phyloP scores from a whole-genome alignment of 2,113 vertebrate species.

The Gambusia affinis region DNA sequence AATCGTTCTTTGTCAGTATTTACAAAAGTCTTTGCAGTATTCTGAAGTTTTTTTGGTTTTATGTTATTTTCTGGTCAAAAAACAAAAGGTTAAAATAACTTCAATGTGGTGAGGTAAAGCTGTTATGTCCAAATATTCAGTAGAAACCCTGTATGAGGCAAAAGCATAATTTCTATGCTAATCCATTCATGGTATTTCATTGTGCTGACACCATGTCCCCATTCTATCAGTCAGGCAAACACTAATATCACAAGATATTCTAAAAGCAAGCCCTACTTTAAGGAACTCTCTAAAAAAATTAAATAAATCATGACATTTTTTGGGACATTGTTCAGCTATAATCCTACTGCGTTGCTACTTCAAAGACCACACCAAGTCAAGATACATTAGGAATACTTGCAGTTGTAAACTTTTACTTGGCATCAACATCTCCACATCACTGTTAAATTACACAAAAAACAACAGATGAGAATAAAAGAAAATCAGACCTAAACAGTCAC shows the following conservation, averaged over 20 bases:
- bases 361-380: conserved; percentile 7
- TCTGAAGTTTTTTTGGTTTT: too few species aligned
- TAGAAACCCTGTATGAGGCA: conserved; percentile 29
- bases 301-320: neutral
- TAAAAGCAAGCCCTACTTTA: conserved; percentile 29
- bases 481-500: neutral
- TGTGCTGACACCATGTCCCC: conserved; percentile 58
- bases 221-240: conserved; percentile 59
- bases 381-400: conserved; percentile 26
- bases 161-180: conserved; percentile 34
- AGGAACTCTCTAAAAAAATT: conserved; percentile 9
- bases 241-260: conserved; percentile 34
- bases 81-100: too few species aligned
- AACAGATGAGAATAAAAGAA: neutral
- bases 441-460: conserved; percentile 9
- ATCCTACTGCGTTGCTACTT: conserved; percentile 9
- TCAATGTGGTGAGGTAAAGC: neutral
- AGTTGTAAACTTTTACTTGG: conserved; percentile 1
- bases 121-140: neutral
- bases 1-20: too few species aligned
- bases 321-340: neutral
- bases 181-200: conserved; percentile 43
- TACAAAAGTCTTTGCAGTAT: too few species aligned
- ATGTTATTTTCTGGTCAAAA: too few species aligned
- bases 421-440: neutral